Conservation (phyloP, 92 coral and sea anemone species). For the Palythoa caribaeorum region DNA sequence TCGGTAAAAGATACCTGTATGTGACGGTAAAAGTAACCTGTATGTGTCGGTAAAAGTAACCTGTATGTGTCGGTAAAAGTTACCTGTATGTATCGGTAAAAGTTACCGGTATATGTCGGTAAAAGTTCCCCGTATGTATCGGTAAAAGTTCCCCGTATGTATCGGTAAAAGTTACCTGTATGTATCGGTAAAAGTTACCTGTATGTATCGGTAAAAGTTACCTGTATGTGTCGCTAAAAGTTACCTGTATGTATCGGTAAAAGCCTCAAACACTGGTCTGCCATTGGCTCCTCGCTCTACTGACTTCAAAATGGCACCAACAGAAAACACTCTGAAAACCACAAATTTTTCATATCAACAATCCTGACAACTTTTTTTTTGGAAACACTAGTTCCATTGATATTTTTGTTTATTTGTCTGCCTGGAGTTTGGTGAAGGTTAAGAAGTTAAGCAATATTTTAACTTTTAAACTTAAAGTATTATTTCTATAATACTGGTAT, state of each 20-base stretch:
- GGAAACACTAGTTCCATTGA: background rate
- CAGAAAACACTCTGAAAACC: conserved; percentile 82
- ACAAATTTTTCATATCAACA: background rate
- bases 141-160: too few species aligned
- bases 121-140: conserved; percentile 52
- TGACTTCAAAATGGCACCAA: conserved; percentile 84
- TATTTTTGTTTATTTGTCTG: background rate
- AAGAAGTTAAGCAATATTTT: too few species aligned
- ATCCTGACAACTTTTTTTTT: background rate
- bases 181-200: too few species aligned
- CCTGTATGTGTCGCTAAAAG: background rate
- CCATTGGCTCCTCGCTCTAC: conserved; percentile 79
- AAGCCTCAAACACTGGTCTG: conserved; percentile 83
- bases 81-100: too few species aligned
- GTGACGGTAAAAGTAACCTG: too few species aligned
- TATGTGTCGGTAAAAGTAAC: too few species aligned
- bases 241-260: conserved; percentile 94
- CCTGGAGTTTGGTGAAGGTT: too few species aligned
- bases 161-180: too few species aligned
- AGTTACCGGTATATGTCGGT: conserved; percentile 86
- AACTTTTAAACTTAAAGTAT: too few species aligned
- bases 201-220: too few species aligned
- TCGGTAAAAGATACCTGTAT: too few species aligned
- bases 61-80: too few species aligned
- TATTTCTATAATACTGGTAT: background rate